Conservation (phyloP, 64 coral and sea anemone genomes). For the Montipora capricornis region DNA sequence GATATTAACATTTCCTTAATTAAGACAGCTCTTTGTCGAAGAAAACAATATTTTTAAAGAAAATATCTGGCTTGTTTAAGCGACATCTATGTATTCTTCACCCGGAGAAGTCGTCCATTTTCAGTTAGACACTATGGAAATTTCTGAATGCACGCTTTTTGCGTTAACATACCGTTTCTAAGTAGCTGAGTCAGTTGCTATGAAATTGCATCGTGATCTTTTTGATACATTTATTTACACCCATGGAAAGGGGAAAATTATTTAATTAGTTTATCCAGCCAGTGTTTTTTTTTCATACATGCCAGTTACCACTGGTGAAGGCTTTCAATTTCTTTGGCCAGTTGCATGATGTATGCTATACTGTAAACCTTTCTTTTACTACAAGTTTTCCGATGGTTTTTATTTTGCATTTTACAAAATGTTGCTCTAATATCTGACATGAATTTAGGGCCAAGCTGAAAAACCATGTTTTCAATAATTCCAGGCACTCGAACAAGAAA, state of each 20-base stretch:
- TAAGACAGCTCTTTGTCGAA: conserved; percentile 76
- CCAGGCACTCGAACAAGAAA: no score
- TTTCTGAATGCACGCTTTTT: conserved; percentile 9
- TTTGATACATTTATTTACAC: neutral
- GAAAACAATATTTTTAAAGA: conserved; percentile 54
- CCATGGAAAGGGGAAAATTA: neutral
- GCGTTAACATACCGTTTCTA: neutral
- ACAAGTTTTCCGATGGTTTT: no score
- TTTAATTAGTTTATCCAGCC: neutral
- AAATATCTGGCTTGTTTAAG: neutral
- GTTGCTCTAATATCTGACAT: no score
- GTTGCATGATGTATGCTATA: no score
- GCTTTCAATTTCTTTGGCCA: no score
- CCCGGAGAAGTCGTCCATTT: neutral
- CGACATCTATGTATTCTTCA: neutral
- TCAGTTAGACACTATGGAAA: neutral
- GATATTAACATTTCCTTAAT: conserved; percentile 29
- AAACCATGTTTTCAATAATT: no score
- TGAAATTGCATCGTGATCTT: neutral
- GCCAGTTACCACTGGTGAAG: no score
- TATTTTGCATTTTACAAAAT: no score
- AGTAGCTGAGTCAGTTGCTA: neutral
- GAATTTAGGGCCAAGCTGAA: no score
- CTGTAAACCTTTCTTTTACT: no score
- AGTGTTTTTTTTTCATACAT: neutral